phyloP scores from a whole-genome alignment of 2,113 vertebrate species.

The Callospermophilus lateralis region DNA sequence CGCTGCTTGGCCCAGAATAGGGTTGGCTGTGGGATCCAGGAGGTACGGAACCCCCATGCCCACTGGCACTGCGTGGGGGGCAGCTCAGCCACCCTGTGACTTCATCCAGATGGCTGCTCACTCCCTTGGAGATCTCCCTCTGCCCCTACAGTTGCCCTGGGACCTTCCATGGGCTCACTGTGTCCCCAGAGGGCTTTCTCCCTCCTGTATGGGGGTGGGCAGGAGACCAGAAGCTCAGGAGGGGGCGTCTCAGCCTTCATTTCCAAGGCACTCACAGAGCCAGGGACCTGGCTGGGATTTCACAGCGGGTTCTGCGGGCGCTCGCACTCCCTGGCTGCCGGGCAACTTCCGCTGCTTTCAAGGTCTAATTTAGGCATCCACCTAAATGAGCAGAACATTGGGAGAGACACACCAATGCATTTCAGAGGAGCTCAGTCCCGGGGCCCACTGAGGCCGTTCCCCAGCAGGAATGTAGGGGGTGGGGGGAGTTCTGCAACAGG shows the following conservation, averaged over 20 bases:
- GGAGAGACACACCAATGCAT: constrained; percentile 45
- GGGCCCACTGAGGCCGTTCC: constrained; percentile 16
- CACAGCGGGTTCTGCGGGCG: constrained; percentile 42
- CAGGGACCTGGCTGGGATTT: constrained; percentile 68
- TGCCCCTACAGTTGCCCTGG: neutral
- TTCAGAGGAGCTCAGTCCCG: constrained; percentile 5
- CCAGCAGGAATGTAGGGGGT: neutral
- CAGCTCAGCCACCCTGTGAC: no score
- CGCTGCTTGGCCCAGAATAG: no score
- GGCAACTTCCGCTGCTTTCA: constrained; percentile 72
- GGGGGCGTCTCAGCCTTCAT: neutral
- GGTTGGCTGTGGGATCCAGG: neutral
- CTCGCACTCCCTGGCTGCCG: neutral
- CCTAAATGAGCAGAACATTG: constrained; percentile 67
- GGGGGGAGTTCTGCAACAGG: constrained; percentile 43
- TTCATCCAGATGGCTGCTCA: neutral
- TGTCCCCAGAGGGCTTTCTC: neutral
- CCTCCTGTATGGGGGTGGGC: neutral
- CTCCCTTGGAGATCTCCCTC: neutral
- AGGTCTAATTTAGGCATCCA: constrained; percentile 67
- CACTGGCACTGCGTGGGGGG: accelerated
- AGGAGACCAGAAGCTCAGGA: neutral
- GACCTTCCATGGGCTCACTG: neutral
- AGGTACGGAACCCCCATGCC: accelerated
- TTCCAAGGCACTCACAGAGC: neutral